Evolutionary conservation across 2,888 invertebrate genomes (phyloP), one percentile per base, ranked within the genome.

Genomic region (Parelbella ahira): DNA sequence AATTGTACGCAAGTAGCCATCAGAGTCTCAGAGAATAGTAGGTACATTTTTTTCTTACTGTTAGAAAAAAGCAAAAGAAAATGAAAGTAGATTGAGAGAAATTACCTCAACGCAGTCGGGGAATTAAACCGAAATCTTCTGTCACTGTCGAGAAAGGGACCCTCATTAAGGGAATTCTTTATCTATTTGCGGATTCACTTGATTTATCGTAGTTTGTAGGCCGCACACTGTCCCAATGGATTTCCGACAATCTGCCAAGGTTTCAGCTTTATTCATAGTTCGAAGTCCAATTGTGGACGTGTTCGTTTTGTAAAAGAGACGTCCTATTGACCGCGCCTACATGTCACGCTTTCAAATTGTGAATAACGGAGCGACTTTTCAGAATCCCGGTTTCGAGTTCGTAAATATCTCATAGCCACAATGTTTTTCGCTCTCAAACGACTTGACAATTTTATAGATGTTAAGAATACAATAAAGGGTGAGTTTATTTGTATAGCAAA

Each of bases 161-260:
- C 33, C 19, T 33, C 27, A 41, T 27, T 33, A 33, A 27, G 20
- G 20, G 18, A 41, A 41, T 33, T 21, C 41, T 33, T 21, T 41
- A 33, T 41, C 27, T 27, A 25, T 39, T 32, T 33, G 13, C 9
- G 33, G 13, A 27, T 27, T 12, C 27, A 7, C 4, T 39, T 33
- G 41, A 41, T 41, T 33, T 27, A 33, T 41, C 41, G 20, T 27
- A 33, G 21, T 33, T 27, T 28, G 37, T 37, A 20, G 21, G 12
- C 6, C 7, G 7, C 8, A 18, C 18, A 11, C 8, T 19, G 18
- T 42, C 42, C 27, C 34, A 12, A 12, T 2, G 18, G 42, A 24
- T 18, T 8, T 20, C 15, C 13, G 9, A 34, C 20, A 18, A 34
- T 34, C 34, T 34, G 11, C 21, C 23, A 28, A 23, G 34, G n/a